Conservation (phyloP, 2,113 vertebrate genomes). For the Prunella fulvescens region DNA sequence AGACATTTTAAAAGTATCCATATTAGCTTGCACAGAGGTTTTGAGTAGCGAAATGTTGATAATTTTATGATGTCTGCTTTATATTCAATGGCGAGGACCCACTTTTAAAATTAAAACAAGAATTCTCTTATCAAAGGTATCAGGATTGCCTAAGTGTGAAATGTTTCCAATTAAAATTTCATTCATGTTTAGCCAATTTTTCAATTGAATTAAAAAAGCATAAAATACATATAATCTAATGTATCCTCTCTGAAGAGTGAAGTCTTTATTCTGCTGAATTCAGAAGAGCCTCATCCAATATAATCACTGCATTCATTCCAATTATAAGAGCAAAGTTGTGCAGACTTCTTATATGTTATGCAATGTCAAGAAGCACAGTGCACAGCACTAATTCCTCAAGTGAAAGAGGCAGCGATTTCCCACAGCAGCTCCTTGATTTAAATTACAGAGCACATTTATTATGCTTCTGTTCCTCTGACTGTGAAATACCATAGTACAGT, state of each 20-base stretch:
- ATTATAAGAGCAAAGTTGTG: constrained; percentile 81
- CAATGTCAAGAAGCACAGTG: constrained; percentile 77
- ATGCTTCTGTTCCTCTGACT: constrained; percentile 83
- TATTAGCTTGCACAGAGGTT: constrained; percentile 10
- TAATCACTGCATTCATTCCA: constrained; percentile 83
- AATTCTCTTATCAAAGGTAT: constrained; percentile 73
- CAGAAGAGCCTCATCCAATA: constrained; percentile 77
- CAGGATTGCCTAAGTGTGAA: constrained; percentile 72
- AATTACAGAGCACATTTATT: constrained; percentile 87
- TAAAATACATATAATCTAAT: constrained; percentile 79
- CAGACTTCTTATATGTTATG: constrained; percentile 72
- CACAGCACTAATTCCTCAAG: constrained; percentile 79
- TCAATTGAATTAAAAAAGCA: constrained; percentile 82
- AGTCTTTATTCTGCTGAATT: constrained; percentile 78
- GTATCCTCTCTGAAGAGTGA: constrained; percentile 73
- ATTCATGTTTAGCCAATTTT: constrained; percentile 82
- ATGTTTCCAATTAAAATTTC: constrained; percentile 83
- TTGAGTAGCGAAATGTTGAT: constrained; percentile 26
- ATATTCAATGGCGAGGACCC: constrained; percentile 13
- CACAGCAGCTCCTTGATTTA: constrained; percentile 84
- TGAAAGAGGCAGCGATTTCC: constrained; percentile 80
- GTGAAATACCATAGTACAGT: constrained; percentile 87
- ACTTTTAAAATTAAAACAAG: constrained; percentile 55
- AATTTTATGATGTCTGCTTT: constrained; percentile 47
- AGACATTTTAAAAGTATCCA: background rate